Evolutionary conservation across 2,797 vertebrate genomes (phyloP), one percentile per base, ranked within the genome.

Genomic region (Tauraco hartlaubi): DNA sequence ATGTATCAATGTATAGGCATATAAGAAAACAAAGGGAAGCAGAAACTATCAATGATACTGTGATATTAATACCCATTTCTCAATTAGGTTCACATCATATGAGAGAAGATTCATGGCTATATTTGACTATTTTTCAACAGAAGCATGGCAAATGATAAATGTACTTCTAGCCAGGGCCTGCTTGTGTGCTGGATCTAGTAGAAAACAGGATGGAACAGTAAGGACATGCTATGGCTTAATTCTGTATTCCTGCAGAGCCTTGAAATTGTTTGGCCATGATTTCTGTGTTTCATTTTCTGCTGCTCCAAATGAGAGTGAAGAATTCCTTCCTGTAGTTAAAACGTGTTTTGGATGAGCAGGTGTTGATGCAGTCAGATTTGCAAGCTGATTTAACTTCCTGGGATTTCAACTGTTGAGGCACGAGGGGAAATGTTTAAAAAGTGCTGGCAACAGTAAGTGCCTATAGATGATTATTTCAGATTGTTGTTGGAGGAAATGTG

Each of bases 331-430:
- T 81, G 73, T 91, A 88, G 87, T 82, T 95, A 66, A 90, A 90
- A 87, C 76, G 64, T 84, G 80, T 71, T 93, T 88, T 90, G 83
- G 84, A 94, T 55, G 56, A 95, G 85, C 91, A 95, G 95, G 90
- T 95, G 93, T 94, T 82, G 69, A 72, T 73, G 84, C 85, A 88
- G 85, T 88, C 73, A 82, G 84, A 95, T 94, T 79, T 95, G 52
- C 82, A 90, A 92, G 88, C 80, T 88, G 84, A 94, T 96, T 93
- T 95, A 88, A 90, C 96, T 96, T 95, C 74, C 88, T 89, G 85
- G 85, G 56, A 89, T 95, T 90, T 92, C 85, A 93, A 88, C 93
- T 61, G 82, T 79, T 93, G 66, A 88, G 52, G 48, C 64, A 84
- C 28, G 46, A 77, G 77, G 83, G 67, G 74, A 74, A 94, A 82